phyloP scores from a whole-genome alignment of 2,113 vertebrate genomes.

The Pelodiscus sinensis region DNA sequence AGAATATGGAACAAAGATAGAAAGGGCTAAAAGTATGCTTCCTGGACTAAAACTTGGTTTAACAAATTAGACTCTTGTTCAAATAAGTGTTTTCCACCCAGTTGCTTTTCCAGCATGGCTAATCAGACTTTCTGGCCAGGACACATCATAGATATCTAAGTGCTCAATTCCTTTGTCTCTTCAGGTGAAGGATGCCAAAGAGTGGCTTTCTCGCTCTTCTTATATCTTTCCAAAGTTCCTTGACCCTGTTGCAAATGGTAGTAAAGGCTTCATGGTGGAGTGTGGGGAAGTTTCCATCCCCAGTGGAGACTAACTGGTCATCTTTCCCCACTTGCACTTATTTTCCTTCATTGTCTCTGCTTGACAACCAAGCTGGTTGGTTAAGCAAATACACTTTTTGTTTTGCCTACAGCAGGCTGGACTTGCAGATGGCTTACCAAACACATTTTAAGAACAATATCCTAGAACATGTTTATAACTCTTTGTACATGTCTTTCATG shows the following conservation, averaged over 20 bases:
- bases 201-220: not conserved
- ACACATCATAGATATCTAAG: not conserved
- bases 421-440: no score
- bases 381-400: not conserved
- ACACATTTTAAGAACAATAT: no score
- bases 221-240: not conserved
- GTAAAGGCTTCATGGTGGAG: not conserved
- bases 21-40: not conserved
- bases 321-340: not conserved
- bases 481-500: no score
- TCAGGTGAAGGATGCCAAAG: not conserved
- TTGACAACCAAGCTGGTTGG: not conserved
- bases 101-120: not conserved
- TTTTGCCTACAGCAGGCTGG: no score
- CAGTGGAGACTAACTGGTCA: not conserved
- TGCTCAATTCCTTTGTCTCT: not conserved
- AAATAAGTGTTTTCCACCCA: not conserved
- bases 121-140: not conserved
- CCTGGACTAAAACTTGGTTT: not conserved
- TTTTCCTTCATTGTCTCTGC: not conserved
- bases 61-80: not conserved
- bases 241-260: not conserved
- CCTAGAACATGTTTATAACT: no score
- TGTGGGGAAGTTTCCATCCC: not conserved
- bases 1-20: not conserved